phyloP scores from a whole-genome alignment of 2,797 vertebrate genomes.

The Sebastiscus albofasciatus region DNA sequence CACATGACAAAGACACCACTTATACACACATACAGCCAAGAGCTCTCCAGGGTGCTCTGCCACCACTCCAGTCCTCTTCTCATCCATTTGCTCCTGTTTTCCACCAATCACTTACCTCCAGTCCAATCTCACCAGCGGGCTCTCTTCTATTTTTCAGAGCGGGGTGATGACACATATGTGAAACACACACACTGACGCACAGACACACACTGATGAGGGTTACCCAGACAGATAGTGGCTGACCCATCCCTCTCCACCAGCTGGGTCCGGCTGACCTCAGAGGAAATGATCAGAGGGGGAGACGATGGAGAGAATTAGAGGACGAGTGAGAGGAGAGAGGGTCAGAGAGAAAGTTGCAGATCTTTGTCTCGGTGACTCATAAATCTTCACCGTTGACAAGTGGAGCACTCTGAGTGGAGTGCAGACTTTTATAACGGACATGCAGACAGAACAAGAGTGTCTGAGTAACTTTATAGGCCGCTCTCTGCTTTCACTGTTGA shows the following conservation, averaged over 20 bases:
- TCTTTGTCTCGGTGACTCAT: conserved; percentile 63
- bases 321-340: conserved; percentile 36
- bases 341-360: conserved; percentile 52
- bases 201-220: conserved; percentile 36
- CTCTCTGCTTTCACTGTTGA: background rate
- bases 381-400: conserved; percentile 60
- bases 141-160: conserved; percentile 36
- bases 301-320: conserved; percentile 51
- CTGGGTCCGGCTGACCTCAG: conserved; percentile 64
- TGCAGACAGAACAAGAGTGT: conserved; percentile 6
- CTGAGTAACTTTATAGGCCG: background rate
- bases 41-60: conserved; percentile 39
- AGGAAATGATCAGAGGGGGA: conserved; percentile 62
- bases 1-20: conserved; percentile 5
- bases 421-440: conserved; percentile 23
- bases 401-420: conserved; percentile 41
- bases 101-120: conserved; percentile 61
- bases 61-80: conserved; percentile 46
- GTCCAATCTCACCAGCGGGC: conserved; percentile 47
- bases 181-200: conserved; percentile 16
- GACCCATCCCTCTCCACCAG: conserved; percentile 63
- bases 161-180: conserved; percentile 20
- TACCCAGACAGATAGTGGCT: conserved; percentile 42
- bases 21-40: background rate
- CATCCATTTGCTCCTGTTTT: conserved; percentile 48